Conservation (phyloP, 1,140 invertebrate species). For the Drosophila sulfurigaster region DNA sequence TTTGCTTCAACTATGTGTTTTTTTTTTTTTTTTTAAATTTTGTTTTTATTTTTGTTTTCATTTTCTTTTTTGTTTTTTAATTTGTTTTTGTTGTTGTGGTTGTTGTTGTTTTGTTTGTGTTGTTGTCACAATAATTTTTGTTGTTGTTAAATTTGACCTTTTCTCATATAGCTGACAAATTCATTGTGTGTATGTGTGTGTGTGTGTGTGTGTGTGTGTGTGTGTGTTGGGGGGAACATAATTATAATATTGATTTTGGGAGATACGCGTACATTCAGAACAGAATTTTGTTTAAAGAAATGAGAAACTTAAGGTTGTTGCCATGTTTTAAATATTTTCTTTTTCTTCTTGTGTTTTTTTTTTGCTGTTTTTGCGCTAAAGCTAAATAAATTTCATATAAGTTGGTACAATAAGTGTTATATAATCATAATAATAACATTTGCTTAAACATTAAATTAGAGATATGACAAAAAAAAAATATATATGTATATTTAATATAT, state of each 20-base stretch:
- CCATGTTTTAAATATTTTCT: constrained; percentile 68
- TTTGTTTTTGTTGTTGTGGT: constrained; percentile 34
- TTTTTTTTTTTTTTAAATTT: constrained; percentile 41
- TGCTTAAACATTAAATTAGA: constrained; percentile 70
- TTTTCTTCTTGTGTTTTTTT: constrained; percentile 18
- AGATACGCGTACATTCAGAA: constrained; percentile 38
- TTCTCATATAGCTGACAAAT: constrained; percentile 78
- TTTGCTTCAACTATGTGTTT: constrained; percentile 34
- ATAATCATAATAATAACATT: constrained; percentile 76
- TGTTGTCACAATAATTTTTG: constrained; percentile 41
- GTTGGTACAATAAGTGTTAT: constrained; percentile 68
- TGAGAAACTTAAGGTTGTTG: constrained; percentile 69
- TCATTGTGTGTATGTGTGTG: constrained; percentile 75
- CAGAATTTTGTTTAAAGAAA: constrained; percentile 41
- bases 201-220: constrained; percentile 27
- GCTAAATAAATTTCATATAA: constrained; percentile 82
- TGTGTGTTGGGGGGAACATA: constrained; percentile 44
- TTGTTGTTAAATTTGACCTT: constrained; percentile 16
- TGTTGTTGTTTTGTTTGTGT: constrained; percentile 49
- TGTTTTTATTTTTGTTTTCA: constrained; percentile 62
- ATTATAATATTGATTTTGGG: constrained; percentile 29
- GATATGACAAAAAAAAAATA: constrained; percentile 44
- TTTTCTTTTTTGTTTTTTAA: constrained; percentile 47
- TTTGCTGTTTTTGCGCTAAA: constrained; percentile 72
- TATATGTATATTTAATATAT: constrained; percentile 42